Evolutionary conservation across 2,888 invertebrate species (phyloP).

Genomic region (Cataglyphis altisquamis): DNA sequence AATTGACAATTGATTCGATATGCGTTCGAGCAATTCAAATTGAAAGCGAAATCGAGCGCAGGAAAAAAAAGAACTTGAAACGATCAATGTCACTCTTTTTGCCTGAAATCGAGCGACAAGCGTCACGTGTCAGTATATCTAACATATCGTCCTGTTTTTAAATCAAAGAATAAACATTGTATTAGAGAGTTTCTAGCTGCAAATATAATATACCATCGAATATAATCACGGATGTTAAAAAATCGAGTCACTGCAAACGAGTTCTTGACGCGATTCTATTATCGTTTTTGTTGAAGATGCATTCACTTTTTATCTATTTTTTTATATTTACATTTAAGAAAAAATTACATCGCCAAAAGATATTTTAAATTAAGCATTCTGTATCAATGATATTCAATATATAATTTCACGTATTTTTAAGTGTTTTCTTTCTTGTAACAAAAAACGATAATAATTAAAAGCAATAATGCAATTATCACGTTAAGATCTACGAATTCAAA

Average conservation of each 20-base stretch:
- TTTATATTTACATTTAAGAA: background rate
- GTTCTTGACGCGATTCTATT: conserved; percentile 38
- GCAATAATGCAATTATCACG: background rate
- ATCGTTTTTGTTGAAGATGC: background rate
- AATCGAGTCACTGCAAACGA: conserved; percentile 18
- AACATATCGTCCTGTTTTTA: conserved; percentile 17
- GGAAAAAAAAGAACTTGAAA: conserved; percentile 7
- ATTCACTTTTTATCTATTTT: background rate
- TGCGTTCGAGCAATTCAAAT: conserved; percentile 27
- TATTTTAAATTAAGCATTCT: background rate
- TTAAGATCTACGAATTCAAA: conserved; percentile 9
- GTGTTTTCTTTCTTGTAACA: background rate
- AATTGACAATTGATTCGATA: conserved; percentile 7
- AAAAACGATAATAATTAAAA: conserved; percentile 29
- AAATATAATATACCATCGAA: conserved; percentile 19
- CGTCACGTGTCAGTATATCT: background rate
- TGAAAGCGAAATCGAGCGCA: conserved; percentile 26
- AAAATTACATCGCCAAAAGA: background rate
- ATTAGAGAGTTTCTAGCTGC: conserved; percentile 7
- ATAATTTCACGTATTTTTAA: conserved; percentile 5
- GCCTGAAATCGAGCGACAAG: conserved; percentile 25
- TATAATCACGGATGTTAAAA: conserved; percentile 24
- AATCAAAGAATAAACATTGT: conserved; percentile 2
- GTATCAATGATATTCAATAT: background rate
- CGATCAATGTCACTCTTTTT: conserved; percentile 23